Evolutionary conservation across 2,797 vertebrate genomes (phyloP), one percentile per base, ranked within the genome.

Genomic region (Rhynchonycteris naso): DNA sequence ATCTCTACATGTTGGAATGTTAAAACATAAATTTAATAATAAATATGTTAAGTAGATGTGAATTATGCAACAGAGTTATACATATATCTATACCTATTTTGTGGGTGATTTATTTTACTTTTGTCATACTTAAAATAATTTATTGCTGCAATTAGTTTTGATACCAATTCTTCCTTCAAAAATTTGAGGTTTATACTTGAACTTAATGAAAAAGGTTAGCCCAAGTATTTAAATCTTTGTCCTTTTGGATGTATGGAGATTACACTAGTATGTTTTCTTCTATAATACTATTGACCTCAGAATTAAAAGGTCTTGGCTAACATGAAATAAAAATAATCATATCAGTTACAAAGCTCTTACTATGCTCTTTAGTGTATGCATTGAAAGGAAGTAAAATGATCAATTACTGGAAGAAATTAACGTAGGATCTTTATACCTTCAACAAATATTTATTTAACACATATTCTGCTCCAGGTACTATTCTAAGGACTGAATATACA

Each of bases 301-400:
- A 33, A 18, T 38, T 92, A 18, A 88, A 22, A 71, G 26, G 47
- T 92, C 2, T 86, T 86, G 12, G 4, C 78, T 94, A 47, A 78
- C 11, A 72, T 54, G 28, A 88, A 72, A 90, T 47, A 97, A 95
- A 58, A 56, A 26, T 69, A 24, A 68, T 83, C n/a, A 35, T 88
- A 85, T 30, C 13, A 78, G 19, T 63, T 69, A 18, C 21, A 79
- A 75, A 86, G 7, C 28, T 74, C 30, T 74, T 66, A 87, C 12
- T 69, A 33, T 74, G 18, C n/a, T 81, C 14, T 72, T 94, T 47
- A 90, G 47, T 54, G 68, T 87, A 13, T 80, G 15, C 21, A 91
- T 15, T 80, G 30, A 92, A 43, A 30, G 4, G 6, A 22, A 79
- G 26, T 35, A 30, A 63, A 80, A 83, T 74, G 69, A 65, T 58